Base-by-base conservation (phyloP, 2,797 vertebrate species). In the Vipera ursinii region DNA sequence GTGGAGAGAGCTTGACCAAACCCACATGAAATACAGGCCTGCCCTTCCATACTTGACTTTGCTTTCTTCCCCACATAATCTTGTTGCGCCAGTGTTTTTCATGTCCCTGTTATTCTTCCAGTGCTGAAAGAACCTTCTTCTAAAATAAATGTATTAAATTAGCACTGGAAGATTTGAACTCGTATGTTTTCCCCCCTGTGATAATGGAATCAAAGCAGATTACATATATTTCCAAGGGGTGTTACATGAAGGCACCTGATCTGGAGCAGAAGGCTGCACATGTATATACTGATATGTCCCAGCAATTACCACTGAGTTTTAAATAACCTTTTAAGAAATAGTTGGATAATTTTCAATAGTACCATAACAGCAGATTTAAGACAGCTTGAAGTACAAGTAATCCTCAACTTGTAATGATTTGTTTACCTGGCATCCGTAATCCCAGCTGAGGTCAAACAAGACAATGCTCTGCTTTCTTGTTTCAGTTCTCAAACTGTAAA, bases 71-170 rank as follows among this genome's bases (percentile, higher is more conserved):
- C 53, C 56, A 32, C 89, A 91, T 88, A 94, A 94, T 90, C 95
- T 89, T 1, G 0, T 73, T 0, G 0, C 85, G 87, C 90, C 95
- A 94, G 59, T 92, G 55, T 92, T 93, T 82, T 92, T 94, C 91
- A 92, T 94, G 69, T 2, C 0, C n/a, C 4, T 94, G 92, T 96
- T 95, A 96, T 51, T 95, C 91, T 95, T 96, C 91, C 4, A 24
- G 60, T 57, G 20, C 89, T 94, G 92, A 92, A 96, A 88, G 89
- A 93, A 93, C 91, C 87, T 94, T 96, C 95, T 94, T 91, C 91
- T 94, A 94, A 95, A 95, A 95, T 65, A 96, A 97, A 95, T 94
- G 95, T 92, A 96, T 93, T 87, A 93, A 94, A 56, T 91, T 51
- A 95, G 93, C 92, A 87, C 89, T 0, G 0, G 73, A 89, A 95